Evolutionary conservation across 2,797 vertebrate species (phyloP).

Genomic region (Sarcoramphus papa): DNA sequence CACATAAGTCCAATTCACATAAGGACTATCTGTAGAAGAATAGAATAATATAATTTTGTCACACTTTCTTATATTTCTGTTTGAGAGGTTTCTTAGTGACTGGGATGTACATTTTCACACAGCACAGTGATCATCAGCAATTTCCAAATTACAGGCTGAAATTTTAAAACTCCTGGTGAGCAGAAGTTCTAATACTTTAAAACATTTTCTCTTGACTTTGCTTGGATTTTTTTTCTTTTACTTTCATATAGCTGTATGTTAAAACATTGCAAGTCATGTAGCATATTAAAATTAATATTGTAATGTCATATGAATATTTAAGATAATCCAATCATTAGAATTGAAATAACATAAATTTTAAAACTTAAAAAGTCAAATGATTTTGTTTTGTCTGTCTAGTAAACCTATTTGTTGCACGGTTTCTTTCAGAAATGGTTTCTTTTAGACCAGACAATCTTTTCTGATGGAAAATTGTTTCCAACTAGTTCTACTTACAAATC

Average conservation of each 20-base stretch:
- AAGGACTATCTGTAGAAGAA: not conserved
- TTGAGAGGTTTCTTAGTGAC: not conserved
- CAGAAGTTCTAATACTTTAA: not conserved
- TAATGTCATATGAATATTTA: not conserved
- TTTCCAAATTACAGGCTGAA: not conserved
- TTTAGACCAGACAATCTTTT: not conserved
- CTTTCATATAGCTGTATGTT: not conserved
- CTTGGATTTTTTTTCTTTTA: not conserved
- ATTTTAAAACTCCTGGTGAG: not conserved
- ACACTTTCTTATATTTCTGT: not conserved
- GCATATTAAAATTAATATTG: not conserved
- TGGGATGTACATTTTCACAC: not conserved
- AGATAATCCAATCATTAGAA: not conserved
- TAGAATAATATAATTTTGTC: not conserved
- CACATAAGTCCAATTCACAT: not conserved
- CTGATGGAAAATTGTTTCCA: not conserved
- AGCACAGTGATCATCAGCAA: not conserved
- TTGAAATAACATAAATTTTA: not conserved
- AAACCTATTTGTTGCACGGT: not conserved
- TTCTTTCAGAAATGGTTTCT: not conserved
- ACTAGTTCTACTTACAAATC: not conserved
- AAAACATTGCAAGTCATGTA: not conserved
- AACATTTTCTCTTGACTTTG: not conserved
- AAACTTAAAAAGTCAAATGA: not conserved
- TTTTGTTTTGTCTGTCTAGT: not conserved